A percentile compares a stretch with the other conserved stretches of the same genome.
Conservation (phyloP, 1,140 invertebrate species). For the Aphidius ervi region DNA sequence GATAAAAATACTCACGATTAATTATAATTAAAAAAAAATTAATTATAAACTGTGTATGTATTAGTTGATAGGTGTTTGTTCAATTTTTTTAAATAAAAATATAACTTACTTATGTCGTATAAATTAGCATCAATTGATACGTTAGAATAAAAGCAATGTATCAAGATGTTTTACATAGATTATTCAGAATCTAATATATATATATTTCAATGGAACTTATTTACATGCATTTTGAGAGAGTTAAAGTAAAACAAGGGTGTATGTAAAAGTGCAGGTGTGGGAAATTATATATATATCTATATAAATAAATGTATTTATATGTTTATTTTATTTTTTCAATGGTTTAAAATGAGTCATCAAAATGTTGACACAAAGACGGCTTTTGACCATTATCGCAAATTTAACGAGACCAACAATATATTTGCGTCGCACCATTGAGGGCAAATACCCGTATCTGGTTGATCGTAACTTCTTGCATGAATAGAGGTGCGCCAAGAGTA, state of each 20-base stretch:
- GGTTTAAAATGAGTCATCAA: slow-evolving; percentile 23
- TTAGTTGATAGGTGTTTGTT: too few relatives aligned
- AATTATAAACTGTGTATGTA: too few relatives aligned
- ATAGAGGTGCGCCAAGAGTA: slow-evolving; percentile 24
- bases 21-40: too few relatives aligned
- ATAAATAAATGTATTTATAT: too few relatives aligned
- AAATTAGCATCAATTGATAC: slow-evolving; percentile 11
- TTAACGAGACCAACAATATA: slow-evolving; percentile 19
- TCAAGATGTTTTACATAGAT: slow-evolving; percentile 2
- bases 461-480: slow-evolving; percentile 25
- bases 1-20: too few relatives aligned
- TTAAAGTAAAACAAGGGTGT: too few relatives aligned
- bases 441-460: slow-evolving; percentile 22
- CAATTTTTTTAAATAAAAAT: too few relatives aligned
- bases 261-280: too few relatives aligned
- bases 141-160: slow-evolving; percentile 3
- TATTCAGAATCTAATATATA: too few relatives aligned
- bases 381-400: slow-evolving; percentile 13
- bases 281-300: too few relatives aligned
- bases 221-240: not conserved
- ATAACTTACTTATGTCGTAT: too few relatives aligned
- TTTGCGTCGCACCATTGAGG: slow-evolving; percentile 16
- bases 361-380: slow-evolving; percentile 19
- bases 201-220: slow-evolving; percentile 12
- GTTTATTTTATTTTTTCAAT: too few relatives aligned